Evolutionary conservation across 2,888 invertebrate genomes (phyloP).

Genomic region (Sylvicola cinctus): DNA sequence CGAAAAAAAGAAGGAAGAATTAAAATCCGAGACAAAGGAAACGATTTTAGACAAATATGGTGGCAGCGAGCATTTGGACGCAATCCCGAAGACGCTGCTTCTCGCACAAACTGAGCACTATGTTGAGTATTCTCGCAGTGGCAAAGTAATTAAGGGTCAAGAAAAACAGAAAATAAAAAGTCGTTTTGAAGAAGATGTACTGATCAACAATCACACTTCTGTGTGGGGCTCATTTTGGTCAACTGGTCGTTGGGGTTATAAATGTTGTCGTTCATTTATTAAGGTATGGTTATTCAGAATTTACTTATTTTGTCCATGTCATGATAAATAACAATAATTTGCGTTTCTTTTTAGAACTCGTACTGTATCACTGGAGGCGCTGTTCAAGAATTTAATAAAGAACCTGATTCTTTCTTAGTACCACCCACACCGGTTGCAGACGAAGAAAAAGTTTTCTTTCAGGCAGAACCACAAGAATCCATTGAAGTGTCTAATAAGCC

Average conservation of each 20-base stretch:
- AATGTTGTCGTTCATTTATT: constrained; percentile 84
- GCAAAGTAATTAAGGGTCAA: constrained; percentile 67
- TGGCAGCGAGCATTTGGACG: constrained; percentile 77
- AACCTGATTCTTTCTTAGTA: too few relatives aligned
- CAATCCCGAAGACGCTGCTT: constrained; percentile 70
- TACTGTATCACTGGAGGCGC: constrained; percentile 64
- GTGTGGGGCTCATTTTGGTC: constrained; percentile 96
- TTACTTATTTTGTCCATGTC: neutral
- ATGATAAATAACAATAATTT: too few relatives aligned
- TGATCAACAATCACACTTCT: constrained; percentile 78
- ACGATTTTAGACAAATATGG: constrained; percentile 85
- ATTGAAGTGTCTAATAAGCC: too few relatives aligned
- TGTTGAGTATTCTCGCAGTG: constrained; percentile 85
- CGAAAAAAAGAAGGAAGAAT: constrained; percentile 70
- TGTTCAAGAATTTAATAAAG: constrained; percentile 25
- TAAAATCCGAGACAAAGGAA: constrained; percentile 68
- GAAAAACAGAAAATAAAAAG: constrained; percentile 71
- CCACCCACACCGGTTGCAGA: too few relatives aligned
- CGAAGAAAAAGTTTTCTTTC: too few relatives aligned
- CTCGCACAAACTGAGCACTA: constrained; percentile 92
- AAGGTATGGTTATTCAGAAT: constrained; percentile 28
- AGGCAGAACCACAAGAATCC: too few relatives aligned
- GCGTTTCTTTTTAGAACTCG: constrained; percentile 37
- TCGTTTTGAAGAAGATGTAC: constrained; percentile 86
- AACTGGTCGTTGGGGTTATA: constrained; percentile 86